These are phyloP conservation scores for Petromus typicus DNA, from an alignment of 2,113 vertebrate species.

Conservation along the genomic window DNA sequence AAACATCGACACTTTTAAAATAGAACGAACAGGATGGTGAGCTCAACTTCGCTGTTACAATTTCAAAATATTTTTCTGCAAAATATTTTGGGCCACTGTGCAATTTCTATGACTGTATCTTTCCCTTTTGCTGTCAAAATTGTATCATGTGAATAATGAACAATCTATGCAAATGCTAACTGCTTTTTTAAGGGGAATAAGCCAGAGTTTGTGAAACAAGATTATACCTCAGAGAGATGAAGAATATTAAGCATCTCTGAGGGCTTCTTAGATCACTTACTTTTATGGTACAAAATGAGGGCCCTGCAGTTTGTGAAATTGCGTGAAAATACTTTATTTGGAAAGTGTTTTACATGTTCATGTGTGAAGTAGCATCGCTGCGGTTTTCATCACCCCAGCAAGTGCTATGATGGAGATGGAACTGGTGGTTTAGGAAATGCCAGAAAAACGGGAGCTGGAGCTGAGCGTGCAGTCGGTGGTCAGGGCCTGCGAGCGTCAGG, in stretches of 20 bases:
- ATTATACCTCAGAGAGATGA: neutral
- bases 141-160: neutral
- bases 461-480: neutral
- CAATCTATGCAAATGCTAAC: conserved; percentile 24
- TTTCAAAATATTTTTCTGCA: neutral
- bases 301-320: neutral
- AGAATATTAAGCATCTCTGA: neutral
- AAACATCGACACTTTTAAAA: neutral
- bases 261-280: neutral
- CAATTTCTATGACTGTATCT: neutral
- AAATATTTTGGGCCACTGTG: neutral
- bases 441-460: neutral
- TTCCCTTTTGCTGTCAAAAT: conserved; percentile 53
- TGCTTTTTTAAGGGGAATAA: conserved; percentile 31
- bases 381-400: neutral
- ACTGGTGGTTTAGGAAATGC: neutral
- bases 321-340: neutral
- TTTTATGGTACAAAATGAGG: conserved; percentile 13
- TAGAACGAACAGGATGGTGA: neutral
- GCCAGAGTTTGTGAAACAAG: neutral
- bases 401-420: neutral
- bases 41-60: neutral
- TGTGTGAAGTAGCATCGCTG: neutral
- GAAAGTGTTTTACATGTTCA: conserved; percentile 24
- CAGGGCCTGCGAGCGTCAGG: neutral